Evolutionary conservation across 2,888 invertebrate genomes (phyloP).

Genomic region (Lasioglossum pauxillum): DNA sequence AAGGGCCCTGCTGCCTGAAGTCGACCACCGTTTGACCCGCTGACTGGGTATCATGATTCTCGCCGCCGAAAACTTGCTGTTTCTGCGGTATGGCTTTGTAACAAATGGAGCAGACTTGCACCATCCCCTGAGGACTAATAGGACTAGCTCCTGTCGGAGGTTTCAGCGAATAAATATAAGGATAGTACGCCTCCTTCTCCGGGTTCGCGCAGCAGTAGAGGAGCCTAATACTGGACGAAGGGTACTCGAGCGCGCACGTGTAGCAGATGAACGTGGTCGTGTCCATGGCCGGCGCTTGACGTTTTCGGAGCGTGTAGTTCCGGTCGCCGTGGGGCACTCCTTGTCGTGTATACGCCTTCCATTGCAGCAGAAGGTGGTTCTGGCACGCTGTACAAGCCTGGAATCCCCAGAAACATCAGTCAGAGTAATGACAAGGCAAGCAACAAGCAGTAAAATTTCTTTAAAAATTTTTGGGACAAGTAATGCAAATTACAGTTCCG

Average conservation of each 20-base stretch:
- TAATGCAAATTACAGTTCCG: too few relatives aligned
- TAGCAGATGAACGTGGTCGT: conserved; percentile 94
- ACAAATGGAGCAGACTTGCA: conserved; percentile 94
- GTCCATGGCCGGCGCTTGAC: conserved; percentile 88
- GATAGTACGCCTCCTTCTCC: conserved; percentile 95
- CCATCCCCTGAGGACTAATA: conserved; percentile 95
- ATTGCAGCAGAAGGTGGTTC: conserved; percentile 94
- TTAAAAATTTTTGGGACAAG: too few relatives aligned
- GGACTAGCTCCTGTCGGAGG: conserved; percentile 94
- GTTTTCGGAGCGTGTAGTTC: conserved; percentile 92
- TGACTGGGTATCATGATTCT: conserved; percentile 86
- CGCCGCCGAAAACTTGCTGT: conserved; percentile 89
- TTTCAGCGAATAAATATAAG: conserved; percentile 93
- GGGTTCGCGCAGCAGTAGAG: conserved; percentile 94
- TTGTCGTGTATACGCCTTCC: conserved; percentile 91
- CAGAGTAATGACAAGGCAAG: background rate
- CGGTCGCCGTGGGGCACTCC: conserved; percentile 91
- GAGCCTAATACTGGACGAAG: conserved; percentile 91
- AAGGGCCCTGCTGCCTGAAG: conserved; percentile 80
- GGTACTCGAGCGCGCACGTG: conserved; percentile 93
- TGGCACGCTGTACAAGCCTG: conserved; percentile 94
- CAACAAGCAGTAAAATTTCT: background rate
- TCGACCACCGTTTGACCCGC: conserved; percentile 74
- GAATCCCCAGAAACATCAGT: conserved; percentile 73
- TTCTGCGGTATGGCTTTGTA: conserved; percentile 92